Evolutionary conservation across 2,888 invertebrate genomes (phyloP), one percentile per base, ranked within the genome.

Genomic region (Phengaris alcon): DNA sequence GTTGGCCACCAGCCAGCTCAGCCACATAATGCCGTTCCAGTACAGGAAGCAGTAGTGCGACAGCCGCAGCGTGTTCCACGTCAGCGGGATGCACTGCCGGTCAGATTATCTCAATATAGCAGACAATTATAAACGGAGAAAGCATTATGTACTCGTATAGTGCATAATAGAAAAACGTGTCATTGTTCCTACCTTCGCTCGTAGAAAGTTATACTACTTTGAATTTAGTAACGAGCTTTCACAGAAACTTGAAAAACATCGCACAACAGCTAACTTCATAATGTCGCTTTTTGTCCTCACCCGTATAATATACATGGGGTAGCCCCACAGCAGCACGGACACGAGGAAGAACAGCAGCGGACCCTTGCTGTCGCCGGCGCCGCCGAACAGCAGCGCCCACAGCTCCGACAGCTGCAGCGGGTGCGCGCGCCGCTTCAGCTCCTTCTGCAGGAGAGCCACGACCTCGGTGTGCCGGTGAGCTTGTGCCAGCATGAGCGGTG

Each of bases 1-100:
- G 84, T 98, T 98, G 6, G 98, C 98, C 73, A 97, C 96, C 76
- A 97, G 95, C 96, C 98, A 97, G 82, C 97, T 97, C 10, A 98
- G 92, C 98, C 98, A 98, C 98, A 98, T 98, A 10, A 97, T 95
- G 6, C 95, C 94, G 87, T 98, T 98, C 96, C 97, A 97, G 84
- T 97, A 97, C 79, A 98, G 96, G 87, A 98, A 98, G 84, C 97
- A 96, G 83, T 98, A 97, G 87, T 98, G 98, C 0, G 97, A 97
- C 0, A 97, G 95, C 0, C 97, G 95, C 64, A 98, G 90, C 8
- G 97, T 95, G 85, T 98, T 97, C 98, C 98, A 98, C 0, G 98
- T 98, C 68, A 97, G 94, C 0, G 98, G 98, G 79, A 98, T 96
- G 82, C 97, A 97, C 95, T 97, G 87, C 78, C 74, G 76, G n/a